Percentiles rank a stretch among this genome's conserved stretches.
phyloP scores from a whole-genome alignment of 2,888 invertebrate genomes.

The Timema podura region DNA sequence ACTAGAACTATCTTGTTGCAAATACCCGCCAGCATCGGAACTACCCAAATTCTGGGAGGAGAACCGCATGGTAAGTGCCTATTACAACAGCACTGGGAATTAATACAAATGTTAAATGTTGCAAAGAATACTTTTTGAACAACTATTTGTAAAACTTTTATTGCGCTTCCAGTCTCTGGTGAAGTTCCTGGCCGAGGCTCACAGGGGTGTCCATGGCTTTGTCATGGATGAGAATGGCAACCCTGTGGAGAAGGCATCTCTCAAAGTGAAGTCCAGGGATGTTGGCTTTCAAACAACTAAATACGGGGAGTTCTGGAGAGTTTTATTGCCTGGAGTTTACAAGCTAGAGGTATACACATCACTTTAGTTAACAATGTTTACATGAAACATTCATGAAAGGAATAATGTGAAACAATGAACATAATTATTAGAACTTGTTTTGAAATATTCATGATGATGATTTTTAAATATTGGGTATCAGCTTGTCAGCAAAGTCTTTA shows the following conservation, averaged over 20 bases:
- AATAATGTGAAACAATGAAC: background rate
- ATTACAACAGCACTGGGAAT: background rate
- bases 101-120: background rate
- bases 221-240: conserved; percentile 49
- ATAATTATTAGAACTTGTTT: background rate
- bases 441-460: conserved; percentile 7
- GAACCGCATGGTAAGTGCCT: conserved; percentile 50
- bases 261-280: conserved; percentile 53
- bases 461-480: too few species aligned
- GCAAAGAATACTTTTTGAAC: background rate
- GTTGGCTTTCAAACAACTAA: conserved; percentile 53
- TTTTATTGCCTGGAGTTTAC: conserved; percentile 59
- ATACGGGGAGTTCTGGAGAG: conserved; percentile 62
- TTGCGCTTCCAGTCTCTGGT: conserved; percentile 46
- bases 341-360: conserved; percentile 46
- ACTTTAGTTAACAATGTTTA: too few species aligned
- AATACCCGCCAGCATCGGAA: conserved; percentile 53
- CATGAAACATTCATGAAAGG: background rate
- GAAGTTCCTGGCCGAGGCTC: conserved; percentile 53
- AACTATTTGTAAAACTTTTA: conserved; percentile 1
- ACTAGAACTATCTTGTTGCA: conserved; percentile 63
- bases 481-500: too few species aligned
- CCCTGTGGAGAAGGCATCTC: conserved; percentile 49
- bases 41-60: conserved; percentile 55
- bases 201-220: conserved; percentile 57